Percentiles rank a stretch among this genome's conserved stretches.
Evolutionary conservation across 2,888 invertebrate genomes (phyloP).

Genomic region (Drosophila mimica): DNA sequence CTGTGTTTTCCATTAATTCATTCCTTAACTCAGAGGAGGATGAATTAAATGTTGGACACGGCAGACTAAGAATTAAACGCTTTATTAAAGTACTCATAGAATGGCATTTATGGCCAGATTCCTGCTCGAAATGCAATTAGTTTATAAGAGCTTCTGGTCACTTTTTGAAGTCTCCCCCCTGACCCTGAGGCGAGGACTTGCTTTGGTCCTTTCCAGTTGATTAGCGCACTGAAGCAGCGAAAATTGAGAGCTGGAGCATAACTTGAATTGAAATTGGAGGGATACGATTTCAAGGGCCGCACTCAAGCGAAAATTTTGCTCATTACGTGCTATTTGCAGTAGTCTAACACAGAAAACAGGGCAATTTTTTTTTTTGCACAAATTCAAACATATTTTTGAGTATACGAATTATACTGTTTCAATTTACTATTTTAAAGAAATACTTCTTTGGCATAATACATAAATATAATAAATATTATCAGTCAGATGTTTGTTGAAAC

Average conservation of each 20-base stretch:
- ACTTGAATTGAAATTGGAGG: slow-evolving; percentile 45
- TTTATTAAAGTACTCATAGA: slow-evolving; percentile 67
- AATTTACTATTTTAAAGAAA: neutral
- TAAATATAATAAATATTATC: neutral
- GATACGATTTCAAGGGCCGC: slow-evolving; percentile 42
- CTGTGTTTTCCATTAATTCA: slow-evolving; percentile 53
- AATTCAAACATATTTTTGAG: neutral
- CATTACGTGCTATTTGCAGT: slow-evolving; percentile 49
- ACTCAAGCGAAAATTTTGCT: slow-evolving; percentile 53
- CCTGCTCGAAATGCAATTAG: slow-evolving; percentile 59
- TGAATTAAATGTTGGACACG: slow-evolving; percentile 56
- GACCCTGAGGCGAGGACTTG: slow-evolving; percentile 1
- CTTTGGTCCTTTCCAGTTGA: slow-evolving; percentile 52
- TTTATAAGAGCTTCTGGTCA: slow-evolving; percentile 48
- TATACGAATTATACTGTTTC: too few species aligned
- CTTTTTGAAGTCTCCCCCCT: slow-evolving; percentile 25
- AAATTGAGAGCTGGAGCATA: slow-evolving; percentile 44
- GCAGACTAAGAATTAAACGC: slow-evolving; percentile 66
- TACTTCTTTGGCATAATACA: neutral
- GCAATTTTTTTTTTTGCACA: neutral
- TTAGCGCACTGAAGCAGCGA: slow-evolving; percentile 49
- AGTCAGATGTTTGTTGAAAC: neutral
- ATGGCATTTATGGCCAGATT: slow-evolving; percentile 45
- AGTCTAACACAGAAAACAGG: neutral
- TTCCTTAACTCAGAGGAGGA: slow-evolving; percentile 19